Percentiles rank a stretch among this genome's conserved stretches.
Evolutionary conservation across 2,113 vertebrate genomes (phyloP).

Genomic region (Ammodytes dubius): DNA sequence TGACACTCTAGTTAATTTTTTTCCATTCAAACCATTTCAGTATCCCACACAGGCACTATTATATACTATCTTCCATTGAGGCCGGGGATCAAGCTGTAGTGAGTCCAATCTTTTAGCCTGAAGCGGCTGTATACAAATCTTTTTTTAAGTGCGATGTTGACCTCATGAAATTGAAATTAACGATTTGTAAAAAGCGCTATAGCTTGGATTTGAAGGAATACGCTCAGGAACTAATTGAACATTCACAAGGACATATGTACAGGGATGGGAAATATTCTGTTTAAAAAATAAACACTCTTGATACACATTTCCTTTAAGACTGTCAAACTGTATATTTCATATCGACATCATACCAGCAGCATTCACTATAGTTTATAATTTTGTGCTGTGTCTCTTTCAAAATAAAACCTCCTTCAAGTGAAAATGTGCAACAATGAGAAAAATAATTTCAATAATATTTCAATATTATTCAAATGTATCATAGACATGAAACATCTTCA

Average conservation of each 20-base stretch:
- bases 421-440: too few relatives aligned
- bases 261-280: background rate
- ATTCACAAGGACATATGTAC: constrained; percentile 43
- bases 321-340: background rate
- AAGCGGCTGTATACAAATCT: constrained; percentile 77
- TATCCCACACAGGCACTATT: constrained; percentile 36
- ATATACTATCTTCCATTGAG: constrained; percentile 46
- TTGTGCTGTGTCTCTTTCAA: too few relatives aligned
- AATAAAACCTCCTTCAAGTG: too few relatives aligned
- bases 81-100: constrained; percentile 67
- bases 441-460: too few relatives aligned
- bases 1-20: constrained; percentile 52
- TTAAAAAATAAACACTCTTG: background rate
- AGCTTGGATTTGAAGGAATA: constrained; percentile 46
- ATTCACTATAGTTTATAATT: too few relatives aligned
- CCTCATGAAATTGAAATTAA: constrained; percentile 76
- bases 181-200: constrained; percentile 48
- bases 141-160: constrained; percentile 73
- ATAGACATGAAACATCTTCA: too few relatives aligned
- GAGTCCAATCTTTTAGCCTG: constrained; percentile 69
- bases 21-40: constrained; percentile 60
- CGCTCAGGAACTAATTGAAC: constrained; percentile 23
- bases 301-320: background rate
- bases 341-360: too few relatives aligned
- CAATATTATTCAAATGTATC: too few relatives aligned